Evolutionary conservation across 2,797 vertebrate species (phyloP).

Genomic region (Arrhamphus sclerolepis): DNA sequence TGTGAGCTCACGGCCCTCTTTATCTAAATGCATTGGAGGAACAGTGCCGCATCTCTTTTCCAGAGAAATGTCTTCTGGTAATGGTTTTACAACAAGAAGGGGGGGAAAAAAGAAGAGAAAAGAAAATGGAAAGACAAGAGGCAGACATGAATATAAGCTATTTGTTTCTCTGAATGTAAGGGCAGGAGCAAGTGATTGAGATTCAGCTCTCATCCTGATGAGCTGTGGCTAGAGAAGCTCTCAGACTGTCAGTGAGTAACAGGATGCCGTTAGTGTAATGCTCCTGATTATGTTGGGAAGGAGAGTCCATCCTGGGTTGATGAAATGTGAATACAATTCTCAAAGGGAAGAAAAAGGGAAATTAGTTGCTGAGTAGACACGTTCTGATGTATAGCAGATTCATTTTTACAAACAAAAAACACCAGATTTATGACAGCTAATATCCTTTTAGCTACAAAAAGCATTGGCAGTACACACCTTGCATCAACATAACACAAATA

Average conservation of each 20-base stretch:
- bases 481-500: not conserved
- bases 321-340: conserved; percentile 37
- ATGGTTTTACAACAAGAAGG: conserved; percentile 17
- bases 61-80: conserved; percentile 19
- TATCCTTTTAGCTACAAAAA: not conserved
- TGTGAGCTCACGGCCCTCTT: conserved; percentile 8
- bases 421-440: not conserved
- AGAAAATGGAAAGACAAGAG: conserved; percentile 11
- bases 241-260: conserved; percentile 23
- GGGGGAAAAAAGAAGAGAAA: conserved; percentile 1
- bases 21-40: conserved; percentile 19
- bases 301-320: conserved; percentile 19
- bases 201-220: conserved; percentile 34
- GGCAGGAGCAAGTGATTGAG: conserved; percentile 25
- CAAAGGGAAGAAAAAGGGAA: conserved; percentile 11
- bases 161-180: conserved; percentile 29
- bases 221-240: conserved; percentile 15
- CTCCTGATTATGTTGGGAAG: conserved; percentile 36
- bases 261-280: conserved; percentile 6
- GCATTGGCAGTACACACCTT: not conserved
- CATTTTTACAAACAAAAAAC: not conserved
- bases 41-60: conserved; percentile 8
- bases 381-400: conserved; percentile 1
- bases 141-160: conserved; percentile 33
- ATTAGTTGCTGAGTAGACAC: not conserved